Evolutionary conservation across 2,797 vertebrate genomes (phyloP), one percentile per base, ranked within the genome.

Genomic region (Rousettus madagascariensis): DNA sequence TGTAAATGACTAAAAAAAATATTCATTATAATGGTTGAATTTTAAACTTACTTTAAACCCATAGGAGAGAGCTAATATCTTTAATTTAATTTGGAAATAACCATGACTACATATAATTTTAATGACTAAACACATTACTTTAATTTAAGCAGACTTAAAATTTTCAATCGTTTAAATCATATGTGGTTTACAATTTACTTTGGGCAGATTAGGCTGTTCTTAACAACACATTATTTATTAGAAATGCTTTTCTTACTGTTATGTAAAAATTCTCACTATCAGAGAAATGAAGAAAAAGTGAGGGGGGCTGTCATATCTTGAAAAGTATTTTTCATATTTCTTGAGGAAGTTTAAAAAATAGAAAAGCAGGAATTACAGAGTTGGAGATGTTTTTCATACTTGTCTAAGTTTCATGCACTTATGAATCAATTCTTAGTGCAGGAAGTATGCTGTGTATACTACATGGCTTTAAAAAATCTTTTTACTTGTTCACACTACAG

Each of bases 31-130:
- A 75, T 87, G 71, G 53, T 80, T 86, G 24, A 9, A 43, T 75
- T 97, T 86, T 55, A 88, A 87, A 83, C 26, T 46, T 75, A 79
- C 12, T 78, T 83, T 68, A 78, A 66, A 74, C 4, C 30, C 28
- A 66, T 26, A 69, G n/a, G 55, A 38, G 24, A 86, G 22, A 90
- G 5, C 17, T 88, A 26, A 51, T 26, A 49, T 2, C 9, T 88
- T 77, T 82, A 65, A 89, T 63, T 94, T 93, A 20, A 84, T n/a
- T 93, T 88, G 38, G 33, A 86, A 93, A 93, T 87, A 90, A 33
- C 5, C 3, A 72, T 65, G 16, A 77, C 20, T 72, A 46, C 36
- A 46, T 68, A 46, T 65, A 74, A 66, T 94, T 97, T 90, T 92
- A 86, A 66, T 57, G 20, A 49, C 24, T 72, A 85, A 89, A 78